These are phyloP conservation scores for Acanthosepion lycidas DNA, from an alignment of 2,888 invertebrate species.

Conservation along the genomic window DNA sequence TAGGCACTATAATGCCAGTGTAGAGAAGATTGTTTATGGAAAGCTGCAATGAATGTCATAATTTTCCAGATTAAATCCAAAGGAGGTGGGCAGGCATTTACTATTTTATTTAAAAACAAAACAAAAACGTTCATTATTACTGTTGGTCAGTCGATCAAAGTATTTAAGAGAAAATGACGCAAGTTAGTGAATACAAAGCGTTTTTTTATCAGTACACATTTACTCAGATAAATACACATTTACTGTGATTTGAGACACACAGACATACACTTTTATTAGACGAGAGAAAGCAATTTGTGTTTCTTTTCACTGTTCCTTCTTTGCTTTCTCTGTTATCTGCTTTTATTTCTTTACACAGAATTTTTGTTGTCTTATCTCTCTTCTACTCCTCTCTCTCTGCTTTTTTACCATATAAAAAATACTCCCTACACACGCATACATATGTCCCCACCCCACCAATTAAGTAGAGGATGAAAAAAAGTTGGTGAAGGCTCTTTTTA, in stretches of 20 bases:
- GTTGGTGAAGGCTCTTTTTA: constrained; percentile 33
- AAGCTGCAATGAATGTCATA: not conserved
- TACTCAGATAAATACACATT: not conserved
- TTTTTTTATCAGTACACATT: not conserved
- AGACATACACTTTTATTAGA: not conserved
- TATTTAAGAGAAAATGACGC: not conserved
- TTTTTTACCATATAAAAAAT: not conserved
- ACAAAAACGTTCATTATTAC: not conserved
- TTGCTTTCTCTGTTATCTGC: not conserved
- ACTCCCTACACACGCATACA: not conserved
- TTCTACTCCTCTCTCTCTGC: not conserved
- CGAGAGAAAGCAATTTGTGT: not conserved
- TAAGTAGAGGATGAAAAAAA: not conserved
- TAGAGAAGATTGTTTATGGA: not conserved
- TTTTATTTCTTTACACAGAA: not conserved
- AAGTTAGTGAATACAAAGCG: not conserved
- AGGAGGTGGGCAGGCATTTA: not conserved
- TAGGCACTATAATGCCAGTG: not conserved
- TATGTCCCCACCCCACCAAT: not conserved
- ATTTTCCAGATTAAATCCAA: not conserved
- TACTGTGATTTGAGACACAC: not conserved
- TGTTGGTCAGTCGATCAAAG: constrained; percentile 3
- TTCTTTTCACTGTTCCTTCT: not conserved
- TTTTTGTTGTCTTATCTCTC: not conserved
- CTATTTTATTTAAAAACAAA: not conserved